Evolutionary conservation across 1,140 invertebrate genomes (phyloP).

Genomic region (Acyrthosiphon pisum): DNA sequence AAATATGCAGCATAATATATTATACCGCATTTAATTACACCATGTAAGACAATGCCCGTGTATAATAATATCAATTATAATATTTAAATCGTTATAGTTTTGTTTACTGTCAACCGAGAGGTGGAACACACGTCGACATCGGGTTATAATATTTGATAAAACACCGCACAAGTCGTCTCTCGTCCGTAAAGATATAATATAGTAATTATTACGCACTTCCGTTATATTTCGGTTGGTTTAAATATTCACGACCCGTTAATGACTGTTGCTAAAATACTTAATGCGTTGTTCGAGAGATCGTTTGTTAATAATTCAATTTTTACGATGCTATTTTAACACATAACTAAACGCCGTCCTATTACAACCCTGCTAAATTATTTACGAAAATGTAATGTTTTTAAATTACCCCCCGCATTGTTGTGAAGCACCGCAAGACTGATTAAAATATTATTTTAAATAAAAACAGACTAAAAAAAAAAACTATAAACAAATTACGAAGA

Average conservation of each 20-base stretch:
- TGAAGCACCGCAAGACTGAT: neutral
- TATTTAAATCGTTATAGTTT: neutral
- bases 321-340: neutral
- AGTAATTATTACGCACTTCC: slow-evolving; percentile 19
- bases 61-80: neutral
- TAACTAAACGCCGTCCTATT: slow-evolving; percentile 5
- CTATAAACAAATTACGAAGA: neutral
- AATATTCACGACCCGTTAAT: slow-evolving; percentile 22
- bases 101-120: neutral
- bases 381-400: neutral
- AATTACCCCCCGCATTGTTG: neutral
- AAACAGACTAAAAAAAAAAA: neutral
- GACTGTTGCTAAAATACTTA: slow-evolving; percentile 20
- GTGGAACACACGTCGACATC: neutral
- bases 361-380: slow-evolving; percentile 5
- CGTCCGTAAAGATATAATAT: neutral
- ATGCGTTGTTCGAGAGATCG: slow-evolving; percentile 16
- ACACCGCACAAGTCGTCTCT: neutral
- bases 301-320: slow-evolving; percentile 42
- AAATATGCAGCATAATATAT: neutral
- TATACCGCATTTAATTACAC: neutral
- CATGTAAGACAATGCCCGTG: neutral
- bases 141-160: neutral
- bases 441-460: neutral
- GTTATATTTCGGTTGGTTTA: slow-evolving; percentile 47